Percentiles rank a stretch among this genome's conserved stretches.
Evolutionary conservation across 2,113 vertebrate species (phyloP).

Genomic region (Lynx canadensis): DNA sequence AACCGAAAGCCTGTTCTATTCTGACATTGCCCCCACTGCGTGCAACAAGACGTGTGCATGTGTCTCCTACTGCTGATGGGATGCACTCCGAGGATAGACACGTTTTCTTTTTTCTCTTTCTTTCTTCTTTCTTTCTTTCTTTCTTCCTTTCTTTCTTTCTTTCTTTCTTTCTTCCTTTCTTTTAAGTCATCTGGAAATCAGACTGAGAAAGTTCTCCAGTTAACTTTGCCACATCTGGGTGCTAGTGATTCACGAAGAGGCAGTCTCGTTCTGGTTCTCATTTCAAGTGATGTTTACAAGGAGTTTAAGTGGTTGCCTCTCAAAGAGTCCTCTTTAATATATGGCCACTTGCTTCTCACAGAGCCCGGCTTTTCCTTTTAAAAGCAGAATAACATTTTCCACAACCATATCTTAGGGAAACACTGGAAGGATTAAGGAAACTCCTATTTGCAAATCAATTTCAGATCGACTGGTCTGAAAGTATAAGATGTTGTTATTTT

Average conservation of each 20-base stretch:
- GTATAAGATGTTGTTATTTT: constrained; percentile 49
- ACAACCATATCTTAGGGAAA: constrained; percentile 48
- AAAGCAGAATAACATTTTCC: constrained; percentile 51
- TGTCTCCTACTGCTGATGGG: rapidly evolving
- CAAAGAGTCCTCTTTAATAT: background rate
- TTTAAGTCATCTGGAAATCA: constrained; percentile 46
- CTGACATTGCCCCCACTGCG: background rate
- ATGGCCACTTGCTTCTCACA: background rate
- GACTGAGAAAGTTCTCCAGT: background rate
- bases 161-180: background rate
- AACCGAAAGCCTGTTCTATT: background rate
- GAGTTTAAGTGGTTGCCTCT: background rate
- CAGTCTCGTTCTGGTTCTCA: constrained; percentile 1
- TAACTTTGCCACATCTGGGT: constrained; percentile 40
- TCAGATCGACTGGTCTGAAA: constrained; percentile 48
- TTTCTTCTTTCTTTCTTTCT: background rate
- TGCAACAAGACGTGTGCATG: no score
- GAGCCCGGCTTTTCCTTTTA: background rate
- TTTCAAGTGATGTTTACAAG: constrained; percentile 44
- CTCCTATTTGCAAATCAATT: constrained; percentile 57
- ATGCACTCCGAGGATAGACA: background rate
- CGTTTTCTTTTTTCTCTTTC: background rate
- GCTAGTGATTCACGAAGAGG: background rate
- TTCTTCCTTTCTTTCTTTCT: no score
- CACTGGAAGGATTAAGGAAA: background rate